Evolutionary conservation across 2,797 vertebrate genomes (phyloP).

Genomic region (Pagetopsis macropterus): DNA sequence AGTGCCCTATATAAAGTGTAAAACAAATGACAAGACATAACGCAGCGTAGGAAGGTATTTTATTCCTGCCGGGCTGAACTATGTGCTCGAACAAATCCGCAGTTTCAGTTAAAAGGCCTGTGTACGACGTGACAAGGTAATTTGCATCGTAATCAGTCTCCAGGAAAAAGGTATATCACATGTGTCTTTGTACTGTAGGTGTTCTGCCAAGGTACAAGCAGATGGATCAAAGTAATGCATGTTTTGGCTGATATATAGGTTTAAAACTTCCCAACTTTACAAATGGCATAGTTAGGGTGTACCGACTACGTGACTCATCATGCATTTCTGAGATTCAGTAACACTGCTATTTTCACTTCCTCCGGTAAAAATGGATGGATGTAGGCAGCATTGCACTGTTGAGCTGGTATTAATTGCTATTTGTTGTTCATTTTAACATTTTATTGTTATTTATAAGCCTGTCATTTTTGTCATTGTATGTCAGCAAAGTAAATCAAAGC

Average conservation of each 20-base stretch:
- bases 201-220: conserved; percentile 47
- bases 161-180: conserved; percentile 42
- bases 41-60: conserved; percentile 31
- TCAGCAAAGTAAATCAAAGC: neutral
- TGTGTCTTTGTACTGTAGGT: conserved; percentile 49
- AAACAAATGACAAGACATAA: conserved; percentile 52
- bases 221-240: conserved; percentile 59
- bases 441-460: neutral
- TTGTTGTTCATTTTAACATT: neutral
- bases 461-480: neutral
- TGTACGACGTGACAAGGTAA: conserved; percentile 46
- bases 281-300: conserved; percentile 36
- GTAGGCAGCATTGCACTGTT: neutral
- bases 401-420: neutral
- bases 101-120: conserved; percentile 42
- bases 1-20: conserved; percentile 56
- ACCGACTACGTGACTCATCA: conserved; percentile 55
- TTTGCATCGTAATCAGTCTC: conserved; percentile 64
- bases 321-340: conserved; percentile 33
- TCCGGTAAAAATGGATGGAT: neutral
- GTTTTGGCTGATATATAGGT: conserved; percentile 62
- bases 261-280: conserved; percentile 50
- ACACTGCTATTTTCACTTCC: conserved; percentile 13
- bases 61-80: conserved; percentile 31
- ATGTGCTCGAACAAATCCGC: conserved; percentile 25